Evolutionary conservation across 2,888 invertebrate genomes (phyloP), one percentile per base, ranked within the genome.

Genomic region (Leptothorax acervorum): DNA sequence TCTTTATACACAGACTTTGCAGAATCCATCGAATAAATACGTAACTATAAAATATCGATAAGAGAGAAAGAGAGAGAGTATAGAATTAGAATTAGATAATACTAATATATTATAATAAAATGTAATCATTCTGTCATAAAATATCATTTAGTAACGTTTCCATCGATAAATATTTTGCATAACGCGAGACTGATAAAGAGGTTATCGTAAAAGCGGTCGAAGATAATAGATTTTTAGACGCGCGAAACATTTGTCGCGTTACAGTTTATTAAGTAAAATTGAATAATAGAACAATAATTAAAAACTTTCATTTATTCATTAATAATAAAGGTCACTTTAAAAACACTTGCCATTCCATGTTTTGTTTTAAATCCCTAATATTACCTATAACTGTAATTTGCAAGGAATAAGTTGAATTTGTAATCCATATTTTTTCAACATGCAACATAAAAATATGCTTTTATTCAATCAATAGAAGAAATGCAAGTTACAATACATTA

Each of bases 121-220:
- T 51, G 0, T 23, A 48, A 9, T 12, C 42, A 11, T 18, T 57
- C 9, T 71, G 8, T 45, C 6, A 23, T 2, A 39, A 8, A 70
- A 55, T 55, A 73, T 45, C n/a, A 18, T 65, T 39, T 8, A 53
- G 18, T 31, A 42, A 76, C 12, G 1, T 76, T 78, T 23, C 9
- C 1, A 6, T 55, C 6, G 12, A 55, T 66, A 11, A 53, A 55
- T n/a, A 0, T 53, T 1, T 78, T n/a, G 15, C 12, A n/a, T 55
- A 39, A 51, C 1, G 0, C 35, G 3, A 31, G 18, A 6, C 3
- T 55, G 51, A 53, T 53, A 51, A 15, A 0, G n/a, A 68, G 4
- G 2, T 42, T 31, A 39, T 42, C 11, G 4, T 12, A n/a, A 42
- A 78, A n/a, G 31, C 57, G 31, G 18, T 65, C 2, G n/a, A 39